These are phyloP conservation scores for Delia radicum DNA, from an alignment of 1,140 invertebrate genomes.

Conservation along the genomic window DNA sequence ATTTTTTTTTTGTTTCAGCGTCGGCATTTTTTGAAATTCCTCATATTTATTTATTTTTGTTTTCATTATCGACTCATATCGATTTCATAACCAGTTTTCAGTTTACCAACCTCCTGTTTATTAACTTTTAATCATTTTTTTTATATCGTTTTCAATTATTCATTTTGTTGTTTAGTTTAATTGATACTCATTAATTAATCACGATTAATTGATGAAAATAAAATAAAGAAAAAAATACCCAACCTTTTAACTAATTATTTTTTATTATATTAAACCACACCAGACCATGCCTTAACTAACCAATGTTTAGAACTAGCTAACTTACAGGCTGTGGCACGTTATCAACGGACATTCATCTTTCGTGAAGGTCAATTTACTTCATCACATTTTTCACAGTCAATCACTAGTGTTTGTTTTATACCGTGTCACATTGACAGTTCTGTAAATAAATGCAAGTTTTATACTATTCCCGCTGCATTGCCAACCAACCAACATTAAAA, in stretches of 20 bases:
- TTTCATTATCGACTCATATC: too few relatives aligned
- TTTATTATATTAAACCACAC: neutral
- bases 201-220: conserved; percentile 23
- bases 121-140: neutral
- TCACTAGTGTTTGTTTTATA: neutral
- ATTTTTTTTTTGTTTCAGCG: too few relatives aligned
- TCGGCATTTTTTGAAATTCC: too few relatives aligned
- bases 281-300: neutral
- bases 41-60: too few relatives aligned
- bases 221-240: neutral
- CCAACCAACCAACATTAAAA: neutral
- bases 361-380: neutral
- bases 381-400: conserved; percentile 5
- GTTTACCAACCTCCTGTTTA: too few relatives aligned
- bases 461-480: neutral
- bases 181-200: conserved; percentile 19
- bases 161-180: neutral
- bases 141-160: neutral
- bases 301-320: neutral
- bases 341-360: conserved; percentile 12
- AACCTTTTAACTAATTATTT: conserved; percentile 3
- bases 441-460: neutral
- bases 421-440: conserved; percentile 9
- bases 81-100: too few relatives aligned
- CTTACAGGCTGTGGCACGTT: neutral